Conservation (phyloP, 2,113 vertebrate species). For the Neodontobutis hainanensis region DNA sequence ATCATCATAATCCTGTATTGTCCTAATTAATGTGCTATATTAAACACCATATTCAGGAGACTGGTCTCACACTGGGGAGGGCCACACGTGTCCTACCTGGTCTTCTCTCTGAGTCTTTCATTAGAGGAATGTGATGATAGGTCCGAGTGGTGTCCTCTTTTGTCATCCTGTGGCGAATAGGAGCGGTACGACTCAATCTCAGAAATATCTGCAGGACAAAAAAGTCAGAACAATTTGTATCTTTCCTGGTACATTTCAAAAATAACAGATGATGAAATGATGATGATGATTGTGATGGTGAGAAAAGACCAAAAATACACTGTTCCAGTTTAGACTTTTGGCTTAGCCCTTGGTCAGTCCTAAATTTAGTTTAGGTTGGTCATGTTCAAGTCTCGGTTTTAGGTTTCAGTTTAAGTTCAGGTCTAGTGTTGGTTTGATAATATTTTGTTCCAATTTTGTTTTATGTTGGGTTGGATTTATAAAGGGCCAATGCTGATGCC, state of each 20-base stretch:
- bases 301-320: too few species aligned
- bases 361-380: too few species aligned
- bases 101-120: constrained; percentile 90
- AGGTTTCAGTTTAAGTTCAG: too few species aligned
- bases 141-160: constrained; percentile 87
- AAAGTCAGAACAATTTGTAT: background rate
- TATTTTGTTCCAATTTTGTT: background rate
- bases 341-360: too few species aligned
- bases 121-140: constrained; percentile 93
- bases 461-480: background rate
- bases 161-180: constrained; percentile 90
- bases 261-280: too few species aligned
- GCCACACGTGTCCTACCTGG: constrained; percentile 73
- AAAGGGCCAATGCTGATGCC: background rate
- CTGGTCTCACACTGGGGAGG: background rate
- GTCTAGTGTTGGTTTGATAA: too few species aligned
- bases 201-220: constrained; percentile 86
- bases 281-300: too few species aligned
- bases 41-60: background rate
- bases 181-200: constrained; percentile 97
- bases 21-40: constrained; percentile 35
- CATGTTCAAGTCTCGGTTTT: too few species aligned
- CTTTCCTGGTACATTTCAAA: background rate
- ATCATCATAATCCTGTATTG: constrained; percentile 55
- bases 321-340: too few species aligned